Conservation (phyloP, 2,888 invertebrate species). For the Trichogramma evanescens region DNA sequence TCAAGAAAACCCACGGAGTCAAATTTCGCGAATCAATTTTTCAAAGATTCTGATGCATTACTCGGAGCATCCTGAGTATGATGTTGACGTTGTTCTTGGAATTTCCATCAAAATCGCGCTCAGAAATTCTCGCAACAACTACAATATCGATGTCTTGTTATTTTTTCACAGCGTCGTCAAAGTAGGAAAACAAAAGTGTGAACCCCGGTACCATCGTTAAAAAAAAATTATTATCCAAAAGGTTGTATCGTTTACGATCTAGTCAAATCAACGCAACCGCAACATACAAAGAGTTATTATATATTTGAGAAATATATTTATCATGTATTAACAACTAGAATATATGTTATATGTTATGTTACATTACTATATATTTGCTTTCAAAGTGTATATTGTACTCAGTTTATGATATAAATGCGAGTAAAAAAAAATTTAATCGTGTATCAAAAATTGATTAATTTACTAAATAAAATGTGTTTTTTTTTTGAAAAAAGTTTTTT, state of each 20-base stretch:
- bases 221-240: slow-evolving; percentile 1
- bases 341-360: no score
- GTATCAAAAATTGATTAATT: not conserved
- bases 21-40: not conserved
- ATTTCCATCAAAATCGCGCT: no score
- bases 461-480: slow-evolving; percentile 5
- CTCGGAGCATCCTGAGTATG: no score
- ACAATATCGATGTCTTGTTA: not conserved
- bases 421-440: no score
- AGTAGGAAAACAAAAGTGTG: slow-evolving; percentile 17
- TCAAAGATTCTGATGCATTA: no score
- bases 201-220: slow-evolving; percentile 13
- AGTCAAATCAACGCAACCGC: slow-evolving; percentile 21
- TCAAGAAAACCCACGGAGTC: not conserved
- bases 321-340: no score
- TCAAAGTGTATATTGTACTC: no score
- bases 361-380: no score
- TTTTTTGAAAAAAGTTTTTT: not conserved
- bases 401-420: no score
- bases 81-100: no score
- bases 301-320: no score
- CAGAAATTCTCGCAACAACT: not conserved
- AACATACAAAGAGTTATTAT: not conserved
- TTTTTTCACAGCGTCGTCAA: slow-evolving; percentile 20
- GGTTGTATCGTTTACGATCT: slow-evolving; percentile 22